Conservation (phyloP, 2,888 invertebrate genomes). For the Griposia aprilina region DNA sequence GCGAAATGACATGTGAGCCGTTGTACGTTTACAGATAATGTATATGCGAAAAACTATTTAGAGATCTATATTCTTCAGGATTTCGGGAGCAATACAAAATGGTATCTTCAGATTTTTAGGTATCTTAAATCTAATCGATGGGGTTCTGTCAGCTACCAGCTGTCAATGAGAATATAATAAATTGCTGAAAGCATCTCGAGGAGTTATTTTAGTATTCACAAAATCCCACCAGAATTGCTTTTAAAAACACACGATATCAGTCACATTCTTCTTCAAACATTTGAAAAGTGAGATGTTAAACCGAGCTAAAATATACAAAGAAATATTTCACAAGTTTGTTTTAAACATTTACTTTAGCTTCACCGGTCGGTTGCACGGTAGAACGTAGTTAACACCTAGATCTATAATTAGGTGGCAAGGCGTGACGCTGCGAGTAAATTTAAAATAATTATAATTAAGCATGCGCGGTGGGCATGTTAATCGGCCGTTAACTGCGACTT, state of each 20-base stretch:
- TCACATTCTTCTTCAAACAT: slow-evolving; percentile 44
- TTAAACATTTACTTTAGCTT: slow-evolving; percentile 39
- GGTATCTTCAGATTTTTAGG: background rate
- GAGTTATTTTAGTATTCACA: slow-evolving; percentile 9
- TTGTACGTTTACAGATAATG: slow-evolving; percentile 40
- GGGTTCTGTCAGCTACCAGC: slow-evolving; percentile 9
- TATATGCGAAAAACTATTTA: slow-evolving; percentile 44
- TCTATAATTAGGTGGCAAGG: slow-evolving; percentile 69
- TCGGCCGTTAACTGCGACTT: slow-evolving; percentile 55
- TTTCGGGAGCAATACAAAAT: slow-evolving; percentile 10
- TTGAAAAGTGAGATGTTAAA: slow-evolving; percentile 49
- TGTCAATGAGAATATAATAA: slow-evolving; percentile 10
- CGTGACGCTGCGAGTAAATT: slow-evolving; percentile 69
- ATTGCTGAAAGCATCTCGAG: background rate
- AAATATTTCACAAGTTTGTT: slow-evolving; percentile 42
- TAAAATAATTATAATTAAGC: slow-evolving; percentile 69
- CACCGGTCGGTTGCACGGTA: slow-evolving; percentile 39
- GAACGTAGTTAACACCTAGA: slow-evolving; percentile 58
- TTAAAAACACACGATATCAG: slow-evolving; percentile 32
- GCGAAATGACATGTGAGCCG: slow-evolving; percentile 55
- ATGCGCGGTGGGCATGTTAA: slow-evolving; percentile 54
- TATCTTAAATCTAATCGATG: slow-evolving; percentile 16
- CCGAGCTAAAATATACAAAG: slow-evolving; percentile 48
- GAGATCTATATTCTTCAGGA: slow-evolving; percentile 1
- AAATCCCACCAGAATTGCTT: slow-evolving; percentile 17